These are phyloP conservation scores for Drosophila sordidapex DNA, from an alignment of 2,888 invertebrate genomes.

Conservation along the genomic window DNA sequence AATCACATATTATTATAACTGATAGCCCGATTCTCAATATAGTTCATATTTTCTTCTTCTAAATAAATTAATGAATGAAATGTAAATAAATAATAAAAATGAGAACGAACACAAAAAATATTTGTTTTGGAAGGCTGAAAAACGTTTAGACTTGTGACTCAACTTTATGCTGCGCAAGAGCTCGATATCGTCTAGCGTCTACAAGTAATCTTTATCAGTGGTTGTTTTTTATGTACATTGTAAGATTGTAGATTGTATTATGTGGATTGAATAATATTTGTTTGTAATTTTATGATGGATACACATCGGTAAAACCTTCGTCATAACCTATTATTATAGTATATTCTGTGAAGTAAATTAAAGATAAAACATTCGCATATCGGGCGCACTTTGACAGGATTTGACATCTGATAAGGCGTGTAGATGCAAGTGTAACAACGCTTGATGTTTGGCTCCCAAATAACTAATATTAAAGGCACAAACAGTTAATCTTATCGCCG, in stretches of 20 bases:
- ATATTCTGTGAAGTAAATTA: background rate
- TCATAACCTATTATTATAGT: background rate
- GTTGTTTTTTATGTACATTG: background rate
- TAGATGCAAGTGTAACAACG: slow-evolving; percentile 5
- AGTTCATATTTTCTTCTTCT: background rate
- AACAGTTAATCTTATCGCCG: slow-evolving; percentile 50
- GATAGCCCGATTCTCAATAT: background rate
- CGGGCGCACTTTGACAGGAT: background rate
- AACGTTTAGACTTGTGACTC: slow-evolving; percentile 17
- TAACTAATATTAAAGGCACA: slow-evolving; percentile 11
- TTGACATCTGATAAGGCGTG: slow-evolving; percentile 11
- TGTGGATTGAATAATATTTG: background rate
- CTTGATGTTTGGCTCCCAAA: background rate
- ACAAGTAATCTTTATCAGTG: background rate
- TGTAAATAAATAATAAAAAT: background rate
- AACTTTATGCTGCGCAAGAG: background rate
- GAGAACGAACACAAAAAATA: slow-evolving; percentile 5
- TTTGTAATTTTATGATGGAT: background rate
- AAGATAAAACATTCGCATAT: background rate
- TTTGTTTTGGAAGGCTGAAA: background rate
- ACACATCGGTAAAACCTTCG: background rate
- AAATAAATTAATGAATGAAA: background rate
- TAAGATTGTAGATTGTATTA: background rate
- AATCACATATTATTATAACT: background rate
- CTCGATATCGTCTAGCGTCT: background rate